phyloP scores from a whole-genome alignment of 2,797 vertebrate species.

The Phalanger gymnotis region DNA sequence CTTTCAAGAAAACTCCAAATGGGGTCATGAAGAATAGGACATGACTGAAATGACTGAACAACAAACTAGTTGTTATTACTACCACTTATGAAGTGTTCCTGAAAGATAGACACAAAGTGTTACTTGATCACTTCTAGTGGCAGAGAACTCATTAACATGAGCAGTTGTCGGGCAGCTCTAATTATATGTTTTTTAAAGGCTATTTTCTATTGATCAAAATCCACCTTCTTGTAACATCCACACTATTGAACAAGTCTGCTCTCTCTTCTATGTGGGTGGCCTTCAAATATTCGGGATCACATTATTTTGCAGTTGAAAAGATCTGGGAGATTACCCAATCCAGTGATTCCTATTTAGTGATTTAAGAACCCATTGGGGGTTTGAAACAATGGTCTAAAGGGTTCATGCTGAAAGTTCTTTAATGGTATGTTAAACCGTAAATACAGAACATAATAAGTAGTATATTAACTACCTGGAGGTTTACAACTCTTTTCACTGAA shows the following conservation, averaged over 20 bases:
- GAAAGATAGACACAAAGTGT: background rate
- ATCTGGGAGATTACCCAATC: background rate
- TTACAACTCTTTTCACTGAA: background rate
- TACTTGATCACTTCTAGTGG: background rate
- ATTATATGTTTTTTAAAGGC: background rate
- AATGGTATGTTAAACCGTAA: background rate
- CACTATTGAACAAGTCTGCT: background rate
- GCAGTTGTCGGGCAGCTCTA: background rate
- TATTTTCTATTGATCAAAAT: background rate
- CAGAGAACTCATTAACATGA: background rate
- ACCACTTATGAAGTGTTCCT: background rate
- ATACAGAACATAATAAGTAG: background rate
- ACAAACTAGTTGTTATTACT: background rate
- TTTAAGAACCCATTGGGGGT: background rate
- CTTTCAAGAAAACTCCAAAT: background rate
- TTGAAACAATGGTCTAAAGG: background rate
- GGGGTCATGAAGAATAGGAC: background rate
- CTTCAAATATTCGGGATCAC: background rate
- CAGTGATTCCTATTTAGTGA: background rate
- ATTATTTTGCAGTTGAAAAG: background rate
- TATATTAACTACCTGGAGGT: background rate
- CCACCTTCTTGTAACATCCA: background rate
- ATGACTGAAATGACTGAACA: background rate
- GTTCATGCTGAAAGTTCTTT: background rate
- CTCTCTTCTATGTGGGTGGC: background rate